Evolutionary conservation across 2,888 invertebrate genomes (phyloP).

Genomic region (Luperina testacea): DNA sequence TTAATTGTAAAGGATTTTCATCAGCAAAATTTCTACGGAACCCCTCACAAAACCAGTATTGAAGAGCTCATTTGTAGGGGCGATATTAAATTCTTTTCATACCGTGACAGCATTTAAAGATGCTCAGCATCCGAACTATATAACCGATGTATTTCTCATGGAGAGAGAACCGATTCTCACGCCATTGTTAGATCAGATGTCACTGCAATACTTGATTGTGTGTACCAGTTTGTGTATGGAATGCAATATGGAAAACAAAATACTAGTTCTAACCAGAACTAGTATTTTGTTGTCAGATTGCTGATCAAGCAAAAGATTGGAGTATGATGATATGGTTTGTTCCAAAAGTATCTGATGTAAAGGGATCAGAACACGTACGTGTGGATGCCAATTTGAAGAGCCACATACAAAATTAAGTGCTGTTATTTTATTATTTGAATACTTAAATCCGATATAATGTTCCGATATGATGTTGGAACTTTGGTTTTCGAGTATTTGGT

Average conservation of each 20-base stretch:
- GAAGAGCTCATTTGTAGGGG: slow-evolving; percentile 53
- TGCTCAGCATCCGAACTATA: slow-evolving; percentile 46
- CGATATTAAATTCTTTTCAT: slow-evolving; percentile 63
- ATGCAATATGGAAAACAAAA: slow-evolving; percentile 8
- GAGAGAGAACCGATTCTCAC: slow-evolving; percentile 67
- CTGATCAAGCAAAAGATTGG: neutral
- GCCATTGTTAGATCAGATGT: slow-evolving; percentile 61
- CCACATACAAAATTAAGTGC: neutral
- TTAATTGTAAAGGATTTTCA: neutral
- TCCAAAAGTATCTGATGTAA: too few species aligned
- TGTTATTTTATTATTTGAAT: neutral
- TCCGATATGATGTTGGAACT: too few species aligned
- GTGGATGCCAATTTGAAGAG: neutral
- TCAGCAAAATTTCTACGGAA: slow-evolving; percentile 29
- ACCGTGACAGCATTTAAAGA: slow-evolving; percentile 49
- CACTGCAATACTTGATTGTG: slow-evolving; percentile 64
- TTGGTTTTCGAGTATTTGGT: too few species aligned
- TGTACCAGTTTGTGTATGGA: slow-evolving; percentile 36
- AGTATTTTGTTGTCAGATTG: neutral
- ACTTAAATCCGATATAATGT: too few species aligned
- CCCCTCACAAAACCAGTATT: slow-evolving; percentile 17
- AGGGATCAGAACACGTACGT: neutral
- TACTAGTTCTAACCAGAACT: neutral
- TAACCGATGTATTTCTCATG: slow-evolving; percentile 53
- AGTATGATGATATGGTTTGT: neutral